Percentiles rank a stretch among this genome's conserved stretches.
Evolutionary conservation across 2,113 vertebrate species (phyloP).

Genomic region (Oncorhynchus nerka): DNA sequence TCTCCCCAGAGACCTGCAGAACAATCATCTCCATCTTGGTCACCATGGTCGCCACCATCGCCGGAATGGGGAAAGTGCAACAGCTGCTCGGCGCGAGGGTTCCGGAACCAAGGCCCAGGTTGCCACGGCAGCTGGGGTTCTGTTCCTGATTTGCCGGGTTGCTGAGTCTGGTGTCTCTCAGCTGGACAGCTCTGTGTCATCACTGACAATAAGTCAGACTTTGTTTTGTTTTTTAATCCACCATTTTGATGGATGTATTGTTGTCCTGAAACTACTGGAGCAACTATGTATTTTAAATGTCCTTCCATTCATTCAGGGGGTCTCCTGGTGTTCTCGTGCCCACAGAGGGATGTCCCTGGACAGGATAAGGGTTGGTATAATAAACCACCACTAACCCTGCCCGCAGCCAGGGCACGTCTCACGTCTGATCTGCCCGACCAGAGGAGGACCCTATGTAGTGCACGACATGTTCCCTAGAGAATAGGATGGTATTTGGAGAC

Average conservation of each 20-base stretch:
- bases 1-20: slow-evolving; percentile 75
- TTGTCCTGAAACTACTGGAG: no score
- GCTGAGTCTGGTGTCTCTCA: slow-evolving; percentile 77
- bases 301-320: slow-evolving; percentile 2
- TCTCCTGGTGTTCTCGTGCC: slow-evolving; percentile 79
- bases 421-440: slow-evolving; percentile 28
- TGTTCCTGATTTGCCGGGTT: slow-evolving; percentile 72
- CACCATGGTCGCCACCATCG: slow-evolving; percentile 76
- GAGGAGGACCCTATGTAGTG: no score
- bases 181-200: slow-evolving; percentile 81
- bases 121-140: slow-evolving; percentile 73
- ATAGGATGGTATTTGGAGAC: no score
- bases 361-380: background rate
- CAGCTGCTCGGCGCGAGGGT: slow-evolving; percentile 74
- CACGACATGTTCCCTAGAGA: background rate
- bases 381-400: background rate
- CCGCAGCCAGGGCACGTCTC: background rate
- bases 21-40: slow-evolving; percentile 76
- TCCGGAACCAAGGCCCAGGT: slow-evolving; percentile 74
- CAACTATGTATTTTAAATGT: no score
- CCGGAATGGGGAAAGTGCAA: slow-evolving; percentile 77
- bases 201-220: slow-evolving; percentile 39
- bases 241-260: no score
- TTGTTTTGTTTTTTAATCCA: no score
- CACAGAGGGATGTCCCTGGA: slow-evolving; percentile 48